Conservation (phyloP, 2,888 invertebrate species). For the Macrosoma leucophasiata region DNA sequence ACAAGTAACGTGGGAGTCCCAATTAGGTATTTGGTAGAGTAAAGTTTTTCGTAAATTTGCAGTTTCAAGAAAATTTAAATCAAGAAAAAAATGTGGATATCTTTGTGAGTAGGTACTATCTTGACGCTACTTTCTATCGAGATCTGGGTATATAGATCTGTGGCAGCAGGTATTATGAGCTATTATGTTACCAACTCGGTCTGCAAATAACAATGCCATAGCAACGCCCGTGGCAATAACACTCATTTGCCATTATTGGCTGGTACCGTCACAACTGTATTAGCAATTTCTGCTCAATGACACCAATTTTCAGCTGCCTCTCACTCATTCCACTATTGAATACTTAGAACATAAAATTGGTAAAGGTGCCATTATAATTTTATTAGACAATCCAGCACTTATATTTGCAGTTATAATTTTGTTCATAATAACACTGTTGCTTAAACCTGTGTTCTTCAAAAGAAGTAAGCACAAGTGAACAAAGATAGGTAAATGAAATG, state of each 20-base stretch:
- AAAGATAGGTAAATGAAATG: no score
- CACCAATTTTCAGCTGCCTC: no score
- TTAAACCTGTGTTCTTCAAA: no score
- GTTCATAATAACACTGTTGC: no score
- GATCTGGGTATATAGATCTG: slow-evolving; percentile 61
- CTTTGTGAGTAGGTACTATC: slow-evolving; percentile 24
- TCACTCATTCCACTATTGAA: no score
- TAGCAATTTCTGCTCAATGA: slow-evolving; percentile 5
- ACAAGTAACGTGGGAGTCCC: slow-evolving; percentile 35
- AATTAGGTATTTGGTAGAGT: slow-evolving; percentile 5
- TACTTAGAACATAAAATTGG: no score
- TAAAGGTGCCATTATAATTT: no score
- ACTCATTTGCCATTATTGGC: slow-evolving; percentile 38
- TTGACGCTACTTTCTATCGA: slow-evolving; percentile 29
- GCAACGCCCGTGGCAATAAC: slow-evolving; percentile 34
- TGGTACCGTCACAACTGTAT: slow-evolving; percentile 17
- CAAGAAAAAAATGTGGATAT: slow-evolving; percentile 30
- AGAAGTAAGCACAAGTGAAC: no score
- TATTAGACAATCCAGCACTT: no score
- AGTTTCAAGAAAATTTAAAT: slow-evolving; percentile 1
- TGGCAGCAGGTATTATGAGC: no score
- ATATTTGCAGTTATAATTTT: no score
- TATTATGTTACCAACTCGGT: slow-evolving; percentile 41
- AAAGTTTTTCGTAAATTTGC: slow-evolving; percentile 4
- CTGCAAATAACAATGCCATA: slow-evolving; percentile 42